Base-by-base conservation (phyloP, 2,888 invertebrate species). In the Dryococelus australis region DNA sequence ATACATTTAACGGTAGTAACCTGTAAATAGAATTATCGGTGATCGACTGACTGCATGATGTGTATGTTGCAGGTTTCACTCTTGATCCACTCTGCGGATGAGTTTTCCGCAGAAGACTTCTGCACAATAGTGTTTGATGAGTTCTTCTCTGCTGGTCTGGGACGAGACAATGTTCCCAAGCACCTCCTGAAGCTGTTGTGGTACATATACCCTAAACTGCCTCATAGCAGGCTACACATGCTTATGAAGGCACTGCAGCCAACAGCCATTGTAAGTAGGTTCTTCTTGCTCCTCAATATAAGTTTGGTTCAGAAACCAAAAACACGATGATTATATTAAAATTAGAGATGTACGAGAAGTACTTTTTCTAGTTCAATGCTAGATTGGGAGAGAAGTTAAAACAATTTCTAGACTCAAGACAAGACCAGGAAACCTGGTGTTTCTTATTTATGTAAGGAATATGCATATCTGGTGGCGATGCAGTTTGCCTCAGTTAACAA, bases 121-220 rank as follows among this genome's bases (percentile, higher is more conserved):
- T 98, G 98, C 92, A 98, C 98, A 4, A 97, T 97, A 0, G 95
- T 99, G 83, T 98, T 99, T 93, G 98, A 99, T 92, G 98, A 98
- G 92, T 99, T 99, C 92, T 97, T 99, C 91, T 96, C 98, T 92
- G 98, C 98, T 87, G 97, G 97, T 0, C 93, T 98, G 27, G 95
- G 96, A 0, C 95, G 97, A 89, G 98, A 99, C 91, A 98, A 98
- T 93, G 98, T 98, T 0, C 96, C 97, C 6, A 94, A 98, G 86
- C 99, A 99, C 93, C 94, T 99, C 91, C 92, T 98, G 85, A 97
- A 98, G 91, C 93, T 99, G 85, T 92, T 99, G 78, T 98, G 98
- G 97, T 98, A 98, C 91, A 96, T 98, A 89, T 96, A 98, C 92
- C 96, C 95, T 28, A 97, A 97, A 92, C 92, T 99, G 88, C 98